Evolutionary conservation across 2,888 invertebrate species (phyloP).

Genomic region (Himalopsyche japonica): DNA sequence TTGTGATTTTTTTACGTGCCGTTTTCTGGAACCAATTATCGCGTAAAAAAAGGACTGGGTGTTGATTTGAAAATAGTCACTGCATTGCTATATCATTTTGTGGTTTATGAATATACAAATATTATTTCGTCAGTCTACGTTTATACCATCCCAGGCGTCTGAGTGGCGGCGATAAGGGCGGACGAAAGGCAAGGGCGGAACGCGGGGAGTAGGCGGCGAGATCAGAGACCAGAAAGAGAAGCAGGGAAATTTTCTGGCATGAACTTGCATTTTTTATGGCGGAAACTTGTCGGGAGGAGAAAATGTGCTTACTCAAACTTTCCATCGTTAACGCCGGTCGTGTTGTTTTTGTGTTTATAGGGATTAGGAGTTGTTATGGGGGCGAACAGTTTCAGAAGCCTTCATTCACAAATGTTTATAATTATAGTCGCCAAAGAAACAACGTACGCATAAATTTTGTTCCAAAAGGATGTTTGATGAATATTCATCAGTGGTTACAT

Average conservation of each 20-base stretch:
- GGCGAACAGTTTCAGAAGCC: neutral
- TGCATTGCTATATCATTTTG: too few relatives aligned
- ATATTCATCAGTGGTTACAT: too few relatives aligned
- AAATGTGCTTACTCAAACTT: neutral
- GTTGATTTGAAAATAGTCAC: too few relatives aligned
- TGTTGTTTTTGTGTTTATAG: neutral
- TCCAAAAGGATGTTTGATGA: too few relatives aligned
- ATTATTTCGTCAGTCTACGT: neutral
- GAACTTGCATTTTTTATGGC: neutral
- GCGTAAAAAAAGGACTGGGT: too few relatives aligned
- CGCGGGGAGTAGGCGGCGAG: neutral
- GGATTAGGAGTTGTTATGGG: neutral
- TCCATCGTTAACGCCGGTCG: neutral
- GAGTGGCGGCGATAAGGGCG: neutral
- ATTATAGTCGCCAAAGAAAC: too few relatives aligned
- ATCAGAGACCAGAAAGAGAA: neutral
- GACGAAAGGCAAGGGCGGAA: neutral
- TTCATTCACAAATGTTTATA: too few relatives aligned
- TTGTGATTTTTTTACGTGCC: too few relatives aligned
- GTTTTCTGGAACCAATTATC: too few relatives aligned
- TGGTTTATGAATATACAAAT: too few relatives aligned
- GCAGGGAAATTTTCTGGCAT: neutral
- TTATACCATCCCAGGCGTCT: neutral
- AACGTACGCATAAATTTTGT: too few relatives aligned
- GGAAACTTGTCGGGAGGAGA: neutral